Conservation (phyloP, 2,797 vertebrate species). For the Rhinogobio ventralis region DNA sequence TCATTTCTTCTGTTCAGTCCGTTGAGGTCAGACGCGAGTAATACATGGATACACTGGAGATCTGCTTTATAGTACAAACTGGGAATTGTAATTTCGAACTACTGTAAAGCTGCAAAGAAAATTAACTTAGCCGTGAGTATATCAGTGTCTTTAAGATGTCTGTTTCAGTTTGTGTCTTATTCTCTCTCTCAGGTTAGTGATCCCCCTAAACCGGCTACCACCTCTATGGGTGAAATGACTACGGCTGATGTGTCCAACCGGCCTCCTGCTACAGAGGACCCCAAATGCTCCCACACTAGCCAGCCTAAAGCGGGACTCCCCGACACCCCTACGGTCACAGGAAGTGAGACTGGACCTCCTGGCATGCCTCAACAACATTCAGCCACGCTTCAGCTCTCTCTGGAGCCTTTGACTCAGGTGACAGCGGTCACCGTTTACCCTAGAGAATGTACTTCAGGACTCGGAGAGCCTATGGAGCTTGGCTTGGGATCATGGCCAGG, state of each 20-base stretch:
- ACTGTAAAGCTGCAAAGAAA: background rate
- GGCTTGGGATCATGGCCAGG: constrained; percentile 71
- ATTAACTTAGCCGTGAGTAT: background rate
- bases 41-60: no score
- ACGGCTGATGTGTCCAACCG: constrained; percentile 88
- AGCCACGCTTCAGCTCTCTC: constrained; percentile 41
- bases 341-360: constrained; percentile 76
- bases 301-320: constrained; percentile 78
- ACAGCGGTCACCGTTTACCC: constrained; percentile 71
- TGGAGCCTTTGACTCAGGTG: constrained; percentile 66
- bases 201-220: constrained; percentile 76
- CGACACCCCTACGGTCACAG: constrained; percentile 36
- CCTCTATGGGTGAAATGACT: constrained; percentile 91
- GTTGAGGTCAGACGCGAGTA: background rate
- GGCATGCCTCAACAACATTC: constrained; percentile 68
- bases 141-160: background rate
- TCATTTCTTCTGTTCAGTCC: background rate
- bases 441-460: constrained; percentile 69
- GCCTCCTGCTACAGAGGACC: constrained; percentile 83
- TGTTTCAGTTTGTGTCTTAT: background rate
- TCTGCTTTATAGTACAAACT: no score
- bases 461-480: constrained; percentile 90
- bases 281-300: constrained; percentile 80
- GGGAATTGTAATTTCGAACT: no score
- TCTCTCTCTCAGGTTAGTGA: constrained; percentile 82